phyloP scores from a whole-genome alignment of 2,888 invertebrate genomes.

The Aphrophora alni region DNA sequence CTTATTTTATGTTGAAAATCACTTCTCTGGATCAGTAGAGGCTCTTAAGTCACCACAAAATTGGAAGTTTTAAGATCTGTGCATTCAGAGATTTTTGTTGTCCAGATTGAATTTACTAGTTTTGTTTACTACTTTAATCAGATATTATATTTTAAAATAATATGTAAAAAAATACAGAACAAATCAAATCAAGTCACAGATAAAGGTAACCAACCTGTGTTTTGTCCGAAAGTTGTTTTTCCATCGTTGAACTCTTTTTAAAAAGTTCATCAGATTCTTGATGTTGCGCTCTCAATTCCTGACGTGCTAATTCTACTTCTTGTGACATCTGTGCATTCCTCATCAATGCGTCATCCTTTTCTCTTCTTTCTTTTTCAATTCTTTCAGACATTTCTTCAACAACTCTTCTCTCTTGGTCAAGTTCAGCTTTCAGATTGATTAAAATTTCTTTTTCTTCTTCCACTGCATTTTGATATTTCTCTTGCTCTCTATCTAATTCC shows the following conservation, averaged over 20 bases:
- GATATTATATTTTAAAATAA: no score
- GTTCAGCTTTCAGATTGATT: conserved; percentile 21
- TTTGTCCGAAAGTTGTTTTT: conserved; percentile 63
- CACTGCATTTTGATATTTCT: conserved; percentile 28
- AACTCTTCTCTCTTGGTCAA: conserved; percentile 19
- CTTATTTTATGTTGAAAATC: no score
- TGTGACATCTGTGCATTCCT: conserved; percentile 85
- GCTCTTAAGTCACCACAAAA: no score
- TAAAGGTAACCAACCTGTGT: no score
- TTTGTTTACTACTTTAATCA: no score
- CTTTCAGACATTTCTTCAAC: conserved; percentile 40
- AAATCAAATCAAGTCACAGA: no score
- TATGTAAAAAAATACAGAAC: no score
- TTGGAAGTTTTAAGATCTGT: no score
- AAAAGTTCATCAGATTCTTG: conserved; percentile 67
- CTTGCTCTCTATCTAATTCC: conserved; percentile 40
- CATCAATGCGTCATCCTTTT: conserved; percentile 76
- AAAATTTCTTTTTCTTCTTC: conserved; percentile 11
- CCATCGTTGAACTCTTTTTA: conserved; percentile 63
- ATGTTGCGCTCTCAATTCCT: conserved; percentile 74
- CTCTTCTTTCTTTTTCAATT: conserved; percentile 66
- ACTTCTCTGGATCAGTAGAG: no score
- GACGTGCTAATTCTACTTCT: conserved; percentile 76
- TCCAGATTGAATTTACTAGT: no score
- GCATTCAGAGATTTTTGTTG: no score